Conservation (phyloP, 2,888 invertebrate genomes). For the Tetragonisca angustula region DNA sequence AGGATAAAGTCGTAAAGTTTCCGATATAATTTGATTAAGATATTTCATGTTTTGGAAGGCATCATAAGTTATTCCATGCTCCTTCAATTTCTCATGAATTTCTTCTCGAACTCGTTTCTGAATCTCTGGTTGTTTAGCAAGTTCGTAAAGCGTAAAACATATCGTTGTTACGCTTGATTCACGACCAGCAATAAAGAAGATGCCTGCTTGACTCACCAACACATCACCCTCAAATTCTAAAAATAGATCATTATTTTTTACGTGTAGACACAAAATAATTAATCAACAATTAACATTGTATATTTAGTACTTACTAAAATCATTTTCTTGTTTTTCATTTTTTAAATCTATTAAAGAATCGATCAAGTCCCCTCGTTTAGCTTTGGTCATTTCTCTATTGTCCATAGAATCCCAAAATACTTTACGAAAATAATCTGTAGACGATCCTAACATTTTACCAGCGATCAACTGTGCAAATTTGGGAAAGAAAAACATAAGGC, state of each 20-base stretch:
- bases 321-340: constrained; percentile 61
- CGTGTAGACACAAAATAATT: not conserved
- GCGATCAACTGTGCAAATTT: constrained; percentile 38
- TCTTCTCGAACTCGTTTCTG: constrained; percentile 72
- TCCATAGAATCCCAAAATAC: constrained; percentile 78
- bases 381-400: constrained; percentile 65
- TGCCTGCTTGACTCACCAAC: constrained; percentile 74
- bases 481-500: constrained; percentile 75
- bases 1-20: constrained; percentile 77
- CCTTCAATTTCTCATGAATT: constrained; percentile 62
- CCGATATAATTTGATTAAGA: constrained; percentile 74
- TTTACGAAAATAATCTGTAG: constrained; percentile 72
- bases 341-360: constrained; percentile 75
- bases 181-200: constrained; percentile 77
- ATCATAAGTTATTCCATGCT: constrained; percentile 73
- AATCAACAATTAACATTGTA: not conserved
- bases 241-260: not conserved
- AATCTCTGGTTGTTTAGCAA: constrained; percentile 74
- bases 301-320: constrained; percentile 69
- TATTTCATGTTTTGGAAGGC: constrained; percentile 74
- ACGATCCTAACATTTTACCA: constrained; percentile 57
- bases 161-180: constrained; percentile 75
- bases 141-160: constrained; percentile 70
- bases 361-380: constrained; percentile 76
- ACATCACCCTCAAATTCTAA: constrained; percentile 75